These are phyloP conservation scores for Pecten maximus DNA, from an alignment of 2,888 invertebrate genomes.

Conservation along the genomic window DNA sequence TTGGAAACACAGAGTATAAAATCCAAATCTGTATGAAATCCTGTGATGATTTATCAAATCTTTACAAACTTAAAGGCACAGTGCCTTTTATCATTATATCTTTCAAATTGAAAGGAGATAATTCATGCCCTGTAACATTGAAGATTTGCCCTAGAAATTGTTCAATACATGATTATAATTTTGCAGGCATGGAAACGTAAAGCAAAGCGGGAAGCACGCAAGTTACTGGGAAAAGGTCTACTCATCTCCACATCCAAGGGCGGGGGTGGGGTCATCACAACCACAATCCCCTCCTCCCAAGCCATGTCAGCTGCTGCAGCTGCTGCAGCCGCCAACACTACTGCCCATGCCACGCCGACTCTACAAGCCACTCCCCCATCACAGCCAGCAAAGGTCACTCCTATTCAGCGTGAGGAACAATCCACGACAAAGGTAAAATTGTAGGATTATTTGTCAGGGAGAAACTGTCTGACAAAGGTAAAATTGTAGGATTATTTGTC, in stretches of 20 bases:
- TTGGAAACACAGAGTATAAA: too few species aligned
- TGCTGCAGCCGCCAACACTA: constrained; percentile 31
- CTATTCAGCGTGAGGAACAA: not conserved
- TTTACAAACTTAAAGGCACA: too few species aligned
- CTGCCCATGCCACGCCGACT: constrained; percentile 41
- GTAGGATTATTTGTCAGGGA: not conserved
- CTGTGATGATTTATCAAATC: too few species aligned
- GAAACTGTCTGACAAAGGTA: too few species aligned
- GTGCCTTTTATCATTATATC: too few species aligned
- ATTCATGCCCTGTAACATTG: too few species aligned
- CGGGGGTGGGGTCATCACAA: constrained; percentile 42
- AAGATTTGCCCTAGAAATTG: not conserved
- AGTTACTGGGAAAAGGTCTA: constrained; percentile 84
- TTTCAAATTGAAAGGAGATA: too few species aligned
- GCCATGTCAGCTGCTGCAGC: constrained; percentile 7
- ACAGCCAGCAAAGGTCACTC: not conserved
- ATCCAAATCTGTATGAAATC: too few species aligned
- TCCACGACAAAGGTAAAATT: not conserved
- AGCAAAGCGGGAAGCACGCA: constrained; percentile 86
- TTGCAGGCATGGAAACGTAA: constrained; percentile 90
- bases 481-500: too few species aligned
- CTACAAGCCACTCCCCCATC: constrained; percentile 44
- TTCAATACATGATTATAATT: constrained; percentile 21
- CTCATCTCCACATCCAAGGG: constrained; percentile 83
- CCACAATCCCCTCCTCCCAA: not conserved